phyloP scores from a whole-genome alignment of 2,888 invertebrate species.

The Drosophila sordidula region DNA sequence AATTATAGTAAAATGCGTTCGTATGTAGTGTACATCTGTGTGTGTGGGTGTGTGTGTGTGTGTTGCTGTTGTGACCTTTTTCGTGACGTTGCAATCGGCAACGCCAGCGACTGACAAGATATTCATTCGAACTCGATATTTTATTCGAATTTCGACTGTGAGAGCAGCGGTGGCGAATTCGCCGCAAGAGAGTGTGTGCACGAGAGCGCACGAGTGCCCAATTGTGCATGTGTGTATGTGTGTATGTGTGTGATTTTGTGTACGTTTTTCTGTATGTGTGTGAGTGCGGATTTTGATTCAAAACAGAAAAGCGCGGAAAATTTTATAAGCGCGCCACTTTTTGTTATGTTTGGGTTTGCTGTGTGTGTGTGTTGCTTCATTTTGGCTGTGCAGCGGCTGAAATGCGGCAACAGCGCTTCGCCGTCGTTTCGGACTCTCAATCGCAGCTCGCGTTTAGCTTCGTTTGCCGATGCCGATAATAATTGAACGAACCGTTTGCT shows the following conservation, averaged over 20 bases:
- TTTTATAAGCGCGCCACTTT: constrained; percentile 65
- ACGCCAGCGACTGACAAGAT: constrained; percentile 48
- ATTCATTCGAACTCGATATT: constrained; percentile 75
- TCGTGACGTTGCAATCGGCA: constrained; percentile 60
- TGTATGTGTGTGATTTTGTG: too few species aligned
- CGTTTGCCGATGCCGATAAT: constrained; percentile 60
- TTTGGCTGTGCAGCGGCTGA: constrained; percentile 54
- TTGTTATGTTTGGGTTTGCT: constrained; percentile 33
- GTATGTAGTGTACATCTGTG: constrained; percentile 10
- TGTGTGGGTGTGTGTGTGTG: constrained; percentile 17
- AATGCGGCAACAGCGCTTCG: constrained; percentile 61
- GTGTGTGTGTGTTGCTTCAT: constrained; percentile 48
- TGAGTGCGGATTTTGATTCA: constrained; percentile 56
- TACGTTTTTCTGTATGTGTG: constrained; percentile 13
- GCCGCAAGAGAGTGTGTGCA: constrained; percentile 50
- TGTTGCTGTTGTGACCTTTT: constrained; percentile 58
- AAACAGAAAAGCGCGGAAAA: constrained; percentile 75
- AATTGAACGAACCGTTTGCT: constrained; percentile 60
- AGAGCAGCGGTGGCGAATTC: constrained; percentile 41
- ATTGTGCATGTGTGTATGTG: constrained; percentile 5
- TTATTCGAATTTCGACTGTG: constrained; percentile 75
- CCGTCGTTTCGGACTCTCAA: constrained; percentile 34
- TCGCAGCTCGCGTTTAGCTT: constrained; percentile 38
- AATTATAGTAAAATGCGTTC: constrained; percentile 66
- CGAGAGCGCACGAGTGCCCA: constrained; percentile 23